These are phyloP conservation scores for Mesoligia furuncula DNA, from an alignment of 2,888 invertebrate genomes.

Conservation along the genomic window DNA sequence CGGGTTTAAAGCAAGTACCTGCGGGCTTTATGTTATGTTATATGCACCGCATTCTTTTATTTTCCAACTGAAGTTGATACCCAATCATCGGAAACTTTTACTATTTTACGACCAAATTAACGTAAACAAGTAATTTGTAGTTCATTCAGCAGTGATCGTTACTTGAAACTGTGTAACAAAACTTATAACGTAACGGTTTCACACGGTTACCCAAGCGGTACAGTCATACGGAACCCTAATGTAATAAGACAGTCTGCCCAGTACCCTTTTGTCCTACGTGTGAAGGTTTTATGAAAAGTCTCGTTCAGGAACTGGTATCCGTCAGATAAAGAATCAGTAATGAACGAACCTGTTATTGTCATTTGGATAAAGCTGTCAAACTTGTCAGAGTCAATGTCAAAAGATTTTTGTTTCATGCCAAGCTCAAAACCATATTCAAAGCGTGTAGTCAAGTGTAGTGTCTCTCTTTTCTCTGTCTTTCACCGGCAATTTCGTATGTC, in stretches of 20 bases:
- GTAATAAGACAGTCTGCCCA: neutral
- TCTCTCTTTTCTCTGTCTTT: constrained; percentile 19
- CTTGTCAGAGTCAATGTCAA: neutral
- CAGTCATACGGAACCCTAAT: neutral
- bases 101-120: constrained; percentile 50
- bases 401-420: neutral
- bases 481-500: neutral
- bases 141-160: constrained; percentile 30
- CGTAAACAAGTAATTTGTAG: constrained; percentile 53
- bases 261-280: neutral
- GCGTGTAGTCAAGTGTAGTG: neutral
- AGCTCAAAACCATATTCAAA: neutral
- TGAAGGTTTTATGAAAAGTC: constrained; percentile 1
- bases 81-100: constrained; percentile 14
- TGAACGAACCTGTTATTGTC: constrained; percentile 34
- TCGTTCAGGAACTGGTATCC: constrained; percentile 30
- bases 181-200: constrained; percentile 31
- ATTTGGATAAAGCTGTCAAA: constrained; percentile 16
- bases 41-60: constrained; percentile 43
- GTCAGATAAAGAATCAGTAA: neutral
- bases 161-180: constrained; percentile 44
- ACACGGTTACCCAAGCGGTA: constrained; percentile 29
- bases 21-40: constrained; percentile 17
- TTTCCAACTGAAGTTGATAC: constrained; percentile 19
- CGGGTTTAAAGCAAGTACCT: constrained; percentile 51